These are phyloP conservation scores for Cottoperca gobio DNA, from an alignment of 2,797 vertebrate genomes.

Conservation along the genomic window DNA sequence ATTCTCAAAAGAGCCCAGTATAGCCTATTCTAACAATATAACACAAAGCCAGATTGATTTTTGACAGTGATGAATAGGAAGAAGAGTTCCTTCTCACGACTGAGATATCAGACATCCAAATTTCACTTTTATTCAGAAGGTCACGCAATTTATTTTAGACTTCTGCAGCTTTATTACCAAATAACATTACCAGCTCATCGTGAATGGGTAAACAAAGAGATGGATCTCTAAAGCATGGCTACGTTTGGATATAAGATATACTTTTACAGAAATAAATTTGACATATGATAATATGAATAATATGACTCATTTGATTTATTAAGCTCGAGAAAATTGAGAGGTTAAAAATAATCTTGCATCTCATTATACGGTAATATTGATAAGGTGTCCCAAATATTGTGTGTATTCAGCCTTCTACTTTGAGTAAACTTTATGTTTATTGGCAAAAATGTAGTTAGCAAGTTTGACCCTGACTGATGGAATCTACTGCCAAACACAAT, in stretches of 20 bases:
- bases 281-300: not conserved
- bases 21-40: not conserved
- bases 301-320: too few relatives aligned
- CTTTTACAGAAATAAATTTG: not conserved
- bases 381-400: not conserved
- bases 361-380: slow-evolving; percentile 13
- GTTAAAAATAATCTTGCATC: not conserved
- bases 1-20: not conserved
- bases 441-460: not conserved
- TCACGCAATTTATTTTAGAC: slow-evolving; percentile 3
- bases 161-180: not conserved
- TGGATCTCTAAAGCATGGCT: not conserved
- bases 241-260: not conserved
- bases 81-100: not conserved
- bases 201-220: not conserved
- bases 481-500: not conserved
- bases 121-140: not conserved
- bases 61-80: slow-evolving; percentile 9
- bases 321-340: slow-evolving; percentile 2
- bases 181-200: not conserved
- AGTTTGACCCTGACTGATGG: not conserved
- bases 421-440: not conserved
- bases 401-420: not conserved
- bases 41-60: slow-evolving; percentile 21
- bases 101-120: not conserved